Base-by-base conservation (phyloP, 2,797 vertebrate genomes). In the Malurus leucopterus region DNA sequence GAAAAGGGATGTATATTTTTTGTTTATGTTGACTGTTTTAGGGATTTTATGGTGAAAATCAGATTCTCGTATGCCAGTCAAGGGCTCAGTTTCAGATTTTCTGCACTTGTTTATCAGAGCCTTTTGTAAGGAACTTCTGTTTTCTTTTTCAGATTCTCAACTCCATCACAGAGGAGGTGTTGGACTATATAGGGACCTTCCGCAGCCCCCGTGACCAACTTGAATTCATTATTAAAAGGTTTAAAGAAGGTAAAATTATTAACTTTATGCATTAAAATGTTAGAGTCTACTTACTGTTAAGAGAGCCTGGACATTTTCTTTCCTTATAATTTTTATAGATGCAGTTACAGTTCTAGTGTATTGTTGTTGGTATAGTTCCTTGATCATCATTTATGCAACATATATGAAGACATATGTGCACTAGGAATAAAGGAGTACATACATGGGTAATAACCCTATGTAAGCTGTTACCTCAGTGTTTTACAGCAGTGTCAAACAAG, bases 131-230 rank as follows among this genome's bases (percentile, higher is more conserved):
- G 21, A 43, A 19, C 79, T 92, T 40, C n/a, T 20, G 0, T 88
- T 93, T 79, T 78, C 38, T 92, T 53, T 95, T 91, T 55, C 95
- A 99, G 99, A 98, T 99, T 96, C 96, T 99, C 92, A 99, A 97
- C 81, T 97, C 98, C 63, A 95, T 99, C 95, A 99, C 98, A n/a
- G 98, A 97, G 86, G 99, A 99, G 76, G 96, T 98, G 54, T 95
- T 99, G 30, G 96, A 98, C 73, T 96, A 99, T 63, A 76, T 94
- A 74, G 99, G 98, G 36, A 98, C 96, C 49, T 99, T 99, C 94
- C 97, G 97, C 50, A 99, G 97, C 23, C 98, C 98, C 4, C 94
- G 97, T 50, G 98, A 99, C 95, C 99, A 99, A 86, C 97, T 99
- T 90, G 98, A 98, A 90, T 98, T 98, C 94, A 98, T 99, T 90